phyloP scores from a whole-genome alignment of 2,888 invertebrate genomes.

The Polydesmus complanatus region DNA sequence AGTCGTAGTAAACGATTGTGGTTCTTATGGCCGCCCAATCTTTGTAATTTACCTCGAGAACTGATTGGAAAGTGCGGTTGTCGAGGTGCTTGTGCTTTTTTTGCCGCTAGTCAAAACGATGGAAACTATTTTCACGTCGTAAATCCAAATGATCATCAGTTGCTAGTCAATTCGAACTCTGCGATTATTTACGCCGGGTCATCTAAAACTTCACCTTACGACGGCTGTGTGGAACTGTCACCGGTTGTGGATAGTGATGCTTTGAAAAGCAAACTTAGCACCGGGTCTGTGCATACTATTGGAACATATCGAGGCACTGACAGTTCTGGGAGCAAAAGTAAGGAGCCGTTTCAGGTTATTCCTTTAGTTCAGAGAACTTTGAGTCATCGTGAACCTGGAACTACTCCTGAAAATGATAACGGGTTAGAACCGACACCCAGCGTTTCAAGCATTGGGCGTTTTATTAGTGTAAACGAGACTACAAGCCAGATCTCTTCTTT shows the following conservation, averaged over 20 bases:
- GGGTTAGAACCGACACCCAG: neutral
- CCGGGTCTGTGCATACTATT: neutral
- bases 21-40: constrained; percentile 79
- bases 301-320: neutral
- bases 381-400: constrained; percentile 8
- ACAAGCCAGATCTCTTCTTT: neutral
- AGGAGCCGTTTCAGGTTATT: neutral
- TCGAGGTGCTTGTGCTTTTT: constrained; percentile 86
- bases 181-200: neutral
- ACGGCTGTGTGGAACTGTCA: neutral
- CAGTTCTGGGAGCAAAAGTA: constrained; percentile 1
- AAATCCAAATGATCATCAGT: constrained; percentile 50
- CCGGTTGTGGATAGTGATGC: neutral
- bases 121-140: constrained; percentile 73
- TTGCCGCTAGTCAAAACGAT: constrained; percentile 83
- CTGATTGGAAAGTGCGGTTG: constrained; percentile 66
- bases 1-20: constrained; percentile 70
- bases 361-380: constrained; percentile 4
- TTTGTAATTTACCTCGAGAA: constrained; percentile 30
- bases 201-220: neutral
- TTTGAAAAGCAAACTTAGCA: neutral
- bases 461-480: neutral
- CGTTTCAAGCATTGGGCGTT: neutral
- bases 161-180: constrained; percentile 28
- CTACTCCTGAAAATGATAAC: neutral